Evolutionary conservation across 2,888 invertebrate species (phyloP).

Genomic region (Therioaphis trifolii): DNA sequence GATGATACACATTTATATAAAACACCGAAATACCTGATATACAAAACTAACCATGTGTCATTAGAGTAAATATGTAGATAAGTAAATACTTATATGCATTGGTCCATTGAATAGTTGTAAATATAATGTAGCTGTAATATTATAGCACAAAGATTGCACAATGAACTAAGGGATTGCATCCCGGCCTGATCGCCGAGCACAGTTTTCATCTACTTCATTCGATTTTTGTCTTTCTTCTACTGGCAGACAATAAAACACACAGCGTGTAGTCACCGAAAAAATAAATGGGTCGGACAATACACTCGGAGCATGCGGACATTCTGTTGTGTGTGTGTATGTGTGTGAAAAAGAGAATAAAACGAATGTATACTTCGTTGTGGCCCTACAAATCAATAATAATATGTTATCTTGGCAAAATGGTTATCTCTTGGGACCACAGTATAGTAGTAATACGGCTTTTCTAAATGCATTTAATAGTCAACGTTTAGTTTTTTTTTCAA

Average conservation of each 20-base stretch:
- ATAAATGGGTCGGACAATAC: conserved; percentile 40
- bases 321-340: conserved; percentile 11
- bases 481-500: neutral
- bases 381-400: conserved; percentile 51
- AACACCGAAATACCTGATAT: neutral
- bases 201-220: conserved; percentile 1
- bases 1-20: neutral
- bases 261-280: conserved; percentile 3
- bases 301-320: conserved; percentile 11
- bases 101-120: neutral
- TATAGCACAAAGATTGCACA: neutral
- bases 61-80: neutral
- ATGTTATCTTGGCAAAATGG: conserved; percentile 42
- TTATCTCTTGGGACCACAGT: conserved; percentile 16
- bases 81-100: neutral
- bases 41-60: no score
- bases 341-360: neutral
- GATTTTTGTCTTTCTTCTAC: conserved; percentile 13
- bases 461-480: neutral
- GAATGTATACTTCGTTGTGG: neutral
- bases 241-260: conserved; percentile 11
- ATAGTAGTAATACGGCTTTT: neutral
- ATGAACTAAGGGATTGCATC: neutral
- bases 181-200: no score
- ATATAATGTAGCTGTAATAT: neutral